Base-by-base conservation (phyloP, 2,113 vertebrate genomes). In the Otis tarda region DNA sequence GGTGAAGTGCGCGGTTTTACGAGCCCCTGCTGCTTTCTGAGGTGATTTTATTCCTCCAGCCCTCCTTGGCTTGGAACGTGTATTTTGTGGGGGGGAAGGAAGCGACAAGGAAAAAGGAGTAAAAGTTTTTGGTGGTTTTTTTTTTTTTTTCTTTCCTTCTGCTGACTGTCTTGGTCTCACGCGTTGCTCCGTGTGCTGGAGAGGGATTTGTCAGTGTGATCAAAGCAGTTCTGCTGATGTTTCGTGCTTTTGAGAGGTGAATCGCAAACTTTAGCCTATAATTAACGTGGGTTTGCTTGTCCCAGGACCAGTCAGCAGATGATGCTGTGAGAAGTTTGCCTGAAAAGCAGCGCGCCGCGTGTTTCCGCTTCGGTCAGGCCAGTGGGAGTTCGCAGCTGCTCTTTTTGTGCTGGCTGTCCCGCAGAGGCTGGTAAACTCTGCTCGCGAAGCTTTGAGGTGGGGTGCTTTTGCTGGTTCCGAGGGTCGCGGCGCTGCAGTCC, bases 251-350 rank as follows among this genome's bases (percentile, higher is more conserved):
- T 16, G 83, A 87, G 86, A 94, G 92, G 92, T 89, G 95, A 83
- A 89, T 82, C 30, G 65, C 12, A 7, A 87, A 93, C 74, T 93
- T 93, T 68, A 73, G 77, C 56, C 69, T 89, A 61, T 92, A 87
- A 76, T 96, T 96, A 92, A 73, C 1, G 81, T 57, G 91, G 91
- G 83, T 89, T 94, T 50, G 89, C 76, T 94, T 9, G 0, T 89
- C 92, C 86, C 1, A 1, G 90, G 88, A 90, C 19, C 61, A 92
- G 89, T 89, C 83, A 82, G 93, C 81, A 87, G 93, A 89, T 73
- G 91, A 91, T 93, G 96, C 94, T 82, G 94, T 94, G 43, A 89
- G 95, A 94, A 76, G 92, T 89, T 96, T 94, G 96, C 94, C 95
- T 92, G 87, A 30, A 94, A 87, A 95, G 94, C 89, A 28, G 53